Base-by-base conservation (phyloP, 2,113 vertebrate genomes). In the Nothoprocta perdicaria region DNA sequence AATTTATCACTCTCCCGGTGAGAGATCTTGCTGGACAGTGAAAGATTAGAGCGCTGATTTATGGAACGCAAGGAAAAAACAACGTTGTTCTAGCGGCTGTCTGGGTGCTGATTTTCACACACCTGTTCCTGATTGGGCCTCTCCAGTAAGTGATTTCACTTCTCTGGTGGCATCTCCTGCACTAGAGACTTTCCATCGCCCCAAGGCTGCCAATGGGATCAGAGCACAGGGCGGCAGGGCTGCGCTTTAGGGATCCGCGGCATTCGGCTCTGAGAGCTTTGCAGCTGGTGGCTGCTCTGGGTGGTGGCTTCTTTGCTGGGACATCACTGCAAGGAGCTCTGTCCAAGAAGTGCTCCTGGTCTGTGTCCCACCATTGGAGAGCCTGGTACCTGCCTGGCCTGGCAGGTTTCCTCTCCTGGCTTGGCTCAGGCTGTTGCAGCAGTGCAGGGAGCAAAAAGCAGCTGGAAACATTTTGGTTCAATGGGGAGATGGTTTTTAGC, bases 41-140 rank as follows among this genome's bases (percentile, higher is more conserved):
- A 98, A 97, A 97, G 97, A 98, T 97, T 96, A 96, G 96, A 60
- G 27, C 35, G 31, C 96, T 98, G 98, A 99, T 98, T 98, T 98
- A 98, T 98, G 96, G 97, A 89, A 84, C 58, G 33, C 91, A 66
- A 89, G 90, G 93, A 35, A 63, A 88, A 93, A 96, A 97, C 97
- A 96, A 76, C 88, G 92, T 96, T 96, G 93, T 93, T 96, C 3
- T 83, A 91, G 93, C 93, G 89, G 86, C 87, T 94, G 89, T 82
- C 75, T 94, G 92, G 95, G 95, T 91, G 84, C 93, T 87, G 94
- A 74, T 80, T 92, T 95, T 88, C 75, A 92, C 97, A 97, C 98
- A 98, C 98, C 98, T 98, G 98, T 98, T 98, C 94, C 92, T 93
- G 84, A 93, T 86, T 88, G 41, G 18, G 89, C 55, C 15, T 13